Evolutionary conservation across 2,113 vertebrate species (phyloP).

Genomic region (Lepus timidus): DNA sequence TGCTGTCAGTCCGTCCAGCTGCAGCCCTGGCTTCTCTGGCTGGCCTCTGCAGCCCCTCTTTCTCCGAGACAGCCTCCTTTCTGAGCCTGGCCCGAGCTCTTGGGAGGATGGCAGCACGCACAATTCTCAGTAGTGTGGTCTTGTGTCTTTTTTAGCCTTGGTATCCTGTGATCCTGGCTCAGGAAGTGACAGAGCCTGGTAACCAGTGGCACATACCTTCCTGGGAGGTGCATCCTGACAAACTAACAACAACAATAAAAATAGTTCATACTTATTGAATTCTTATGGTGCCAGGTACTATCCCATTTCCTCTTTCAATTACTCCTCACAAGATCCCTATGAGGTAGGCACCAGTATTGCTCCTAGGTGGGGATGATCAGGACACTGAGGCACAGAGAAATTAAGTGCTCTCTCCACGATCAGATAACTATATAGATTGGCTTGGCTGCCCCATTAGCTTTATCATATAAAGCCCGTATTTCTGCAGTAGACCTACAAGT

Average conservation of each 20-base stretch:
- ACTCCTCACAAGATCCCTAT: not conserved
- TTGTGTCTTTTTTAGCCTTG: not conserved
- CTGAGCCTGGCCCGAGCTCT: not conserved
- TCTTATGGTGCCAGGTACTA: not conserved
- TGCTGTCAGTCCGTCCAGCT: not conserved
- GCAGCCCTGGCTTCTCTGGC: not conserved
- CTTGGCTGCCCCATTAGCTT: not conserved
- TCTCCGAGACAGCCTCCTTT: not conserved
- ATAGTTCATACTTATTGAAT: not conserved
- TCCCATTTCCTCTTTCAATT: slow-evolving; percentile 36
- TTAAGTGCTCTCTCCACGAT: not conserved
- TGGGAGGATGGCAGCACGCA: not conserved
- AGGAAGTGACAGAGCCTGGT: not conserved
- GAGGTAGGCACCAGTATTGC: not conserved
- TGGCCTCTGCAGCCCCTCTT: not conserved
- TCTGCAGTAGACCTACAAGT: slow-evolving; percentile 27
- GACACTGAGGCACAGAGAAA: not conserved
- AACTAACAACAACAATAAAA: not conserved
- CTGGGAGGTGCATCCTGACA: not conserved
- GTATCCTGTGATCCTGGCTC: not conserved
- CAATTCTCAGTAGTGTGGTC: not conserved
- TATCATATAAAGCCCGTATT: not conserved
- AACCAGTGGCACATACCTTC: slow-evolving; percentile 15
- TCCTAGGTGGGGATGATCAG: slow-evolving; percentile 25
- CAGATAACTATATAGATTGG: not conserved